phyloP scores from a whole-genome alignment of 2,113 vertebrate genomes.

The Machaerirhynchus nigripectus region DNA sequence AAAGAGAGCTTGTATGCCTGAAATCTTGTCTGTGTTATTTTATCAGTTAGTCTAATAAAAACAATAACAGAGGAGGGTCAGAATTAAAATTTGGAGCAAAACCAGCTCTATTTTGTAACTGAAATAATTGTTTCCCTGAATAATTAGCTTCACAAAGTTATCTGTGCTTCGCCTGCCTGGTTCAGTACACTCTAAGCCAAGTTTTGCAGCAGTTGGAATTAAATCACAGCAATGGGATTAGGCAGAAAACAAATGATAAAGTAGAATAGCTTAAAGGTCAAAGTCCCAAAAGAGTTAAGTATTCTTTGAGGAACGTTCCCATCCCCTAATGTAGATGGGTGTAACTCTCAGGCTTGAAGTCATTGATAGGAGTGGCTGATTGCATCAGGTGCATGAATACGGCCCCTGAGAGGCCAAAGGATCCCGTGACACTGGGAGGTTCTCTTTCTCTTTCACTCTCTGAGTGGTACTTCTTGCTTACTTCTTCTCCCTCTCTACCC shows the following conservation, averaged over 20 bases:
- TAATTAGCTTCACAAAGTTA: neutral
- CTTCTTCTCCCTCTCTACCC: neutral
- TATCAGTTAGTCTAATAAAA: neutral
- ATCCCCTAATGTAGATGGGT: conserved; percentile 14
- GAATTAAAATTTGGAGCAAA: neutral
- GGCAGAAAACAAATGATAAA: conserved; percentile 18
- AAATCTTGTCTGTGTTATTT: neutral
- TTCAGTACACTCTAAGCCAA: neutral
- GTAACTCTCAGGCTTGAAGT: conserved; percentile 26
- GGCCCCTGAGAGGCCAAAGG: neutral
- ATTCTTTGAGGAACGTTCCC: conserved; percentile 12
- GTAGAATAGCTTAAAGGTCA: conserved; percentile 5
- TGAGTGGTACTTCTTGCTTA: neutral
- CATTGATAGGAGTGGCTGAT: neutral
- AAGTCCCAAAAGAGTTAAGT: neutral
- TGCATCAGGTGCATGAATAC: conserved; percentile 13
- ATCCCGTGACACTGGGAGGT: neutral
- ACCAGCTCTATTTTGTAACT: neutral
- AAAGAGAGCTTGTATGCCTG: neutral
- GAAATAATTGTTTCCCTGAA: conserved; percentile 17
- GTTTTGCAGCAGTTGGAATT: neutral
- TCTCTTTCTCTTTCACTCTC: neutral
- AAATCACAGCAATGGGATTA: neutral
- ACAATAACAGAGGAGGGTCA: neutral
- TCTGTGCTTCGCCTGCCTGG: neutral